Evolutionary conservation across 2,113 vertebrate species (phyloP).

Genomic region (Silurus asotus): DNA sequence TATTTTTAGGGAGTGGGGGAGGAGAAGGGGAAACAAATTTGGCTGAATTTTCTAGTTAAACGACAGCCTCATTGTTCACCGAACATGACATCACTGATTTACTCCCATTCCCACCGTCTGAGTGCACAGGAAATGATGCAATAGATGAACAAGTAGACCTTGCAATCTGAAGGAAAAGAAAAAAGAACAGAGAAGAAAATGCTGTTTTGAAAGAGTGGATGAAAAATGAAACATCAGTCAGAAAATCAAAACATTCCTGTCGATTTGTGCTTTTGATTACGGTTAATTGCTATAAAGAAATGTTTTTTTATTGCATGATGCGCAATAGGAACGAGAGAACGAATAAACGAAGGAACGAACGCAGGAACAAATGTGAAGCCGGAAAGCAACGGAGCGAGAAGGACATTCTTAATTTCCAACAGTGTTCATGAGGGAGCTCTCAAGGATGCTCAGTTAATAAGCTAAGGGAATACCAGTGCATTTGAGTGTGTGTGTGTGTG

Average conservation of each 20-base stretch:
- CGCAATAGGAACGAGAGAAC: slow-evolving; percentile 40
- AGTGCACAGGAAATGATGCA: slow-evolving; percentile 57
- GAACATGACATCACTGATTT: slow-evolving; percentile 65
- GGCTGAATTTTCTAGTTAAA: slow-evolving; percentile 34
- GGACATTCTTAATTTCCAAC: slow-evolving; percentile 31
- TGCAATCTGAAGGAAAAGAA: slow-evolving; percentile 25
- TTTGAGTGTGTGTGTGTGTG: slow-evolving; percentile 9
- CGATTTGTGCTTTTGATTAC: slow-evolving; percentile 41
- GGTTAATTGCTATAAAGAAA: slow-evolving; percentile 60
- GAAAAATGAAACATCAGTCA: neutral
- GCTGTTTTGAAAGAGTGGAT: neutral
- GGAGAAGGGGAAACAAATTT: slow-evolving; percentile 26
- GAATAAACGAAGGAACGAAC: too few species aligned
- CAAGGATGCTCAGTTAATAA: slow-evolving; percentile 30
- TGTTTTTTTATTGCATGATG: slow-evolving; percentile 62
- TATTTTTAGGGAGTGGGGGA: slow-evolving; percentile 55
- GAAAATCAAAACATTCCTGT: neutral
- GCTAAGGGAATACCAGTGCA: slow-evolving; percentile 20
- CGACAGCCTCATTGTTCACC: slow-evolving; percentile 66
- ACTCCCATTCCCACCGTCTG: slow-evolving; percentile 58
- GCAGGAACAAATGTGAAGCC: neutral
- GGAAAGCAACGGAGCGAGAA: slow-evolving; percentile 1
- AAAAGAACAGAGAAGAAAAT: neutral
- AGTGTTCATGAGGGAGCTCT: slow-evolving; percentile 21
- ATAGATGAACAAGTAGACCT: slow-evolving; percentile 13